Conservation (phyloP, 1,140 invertebrate species). For the Pseudobourletiella spinata region DNA sequence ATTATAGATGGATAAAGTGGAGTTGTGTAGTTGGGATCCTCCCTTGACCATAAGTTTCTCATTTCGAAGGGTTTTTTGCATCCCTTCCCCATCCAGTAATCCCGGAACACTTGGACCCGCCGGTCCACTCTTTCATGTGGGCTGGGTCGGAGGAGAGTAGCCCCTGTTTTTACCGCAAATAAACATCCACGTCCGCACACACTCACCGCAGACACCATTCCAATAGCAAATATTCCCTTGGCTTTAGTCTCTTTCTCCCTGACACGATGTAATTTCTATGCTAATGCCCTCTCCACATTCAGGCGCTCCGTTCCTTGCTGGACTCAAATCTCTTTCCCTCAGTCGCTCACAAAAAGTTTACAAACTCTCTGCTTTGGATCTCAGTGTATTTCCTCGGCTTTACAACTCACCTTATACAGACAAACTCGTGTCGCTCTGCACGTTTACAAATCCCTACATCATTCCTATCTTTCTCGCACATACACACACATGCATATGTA, state of each 20-base stretch:
- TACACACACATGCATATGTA: too few species aligned
- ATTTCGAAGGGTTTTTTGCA: constrained; percentile 22
- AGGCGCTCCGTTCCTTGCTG: not conserved
- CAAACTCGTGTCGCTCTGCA: not conserved
- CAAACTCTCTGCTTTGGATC: constrained; percentile 12
- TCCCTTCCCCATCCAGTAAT: too few species aligned
- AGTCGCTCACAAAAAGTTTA: constrained; percentile 9
- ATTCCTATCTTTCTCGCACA: not conserved
- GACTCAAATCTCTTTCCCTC: constrained; percentile 10
- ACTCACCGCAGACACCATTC: not conserved
- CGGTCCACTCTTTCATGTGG: too few species aligned
- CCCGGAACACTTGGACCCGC: too few species aligned
- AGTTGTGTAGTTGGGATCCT: too few species aligned
- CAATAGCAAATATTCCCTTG: constrained; percentile 25
- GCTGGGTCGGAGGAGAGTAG: too few species aligned
- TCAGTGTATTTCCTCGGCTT: not conserved
- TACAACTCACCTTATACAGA: constrained; percentile 8
- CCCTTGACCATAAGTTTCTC: constrained; percentile 27
- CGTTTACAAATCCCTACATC: not conserved
- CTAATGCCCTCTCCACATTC: constrained; percentile 28
- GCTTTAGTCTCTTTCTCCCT: constrained; percentile 20
- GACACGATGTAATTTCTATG: constrained; percentile 37
- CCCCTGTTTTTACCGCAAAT: not conserved
- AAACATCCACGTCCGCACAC: not conserved
- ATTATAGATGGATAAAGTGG: too few species aligned